Base-by-base conservation (phyloP, 2,888 invertebrate species). In the Steinernema hermaphroditum region DNA sequence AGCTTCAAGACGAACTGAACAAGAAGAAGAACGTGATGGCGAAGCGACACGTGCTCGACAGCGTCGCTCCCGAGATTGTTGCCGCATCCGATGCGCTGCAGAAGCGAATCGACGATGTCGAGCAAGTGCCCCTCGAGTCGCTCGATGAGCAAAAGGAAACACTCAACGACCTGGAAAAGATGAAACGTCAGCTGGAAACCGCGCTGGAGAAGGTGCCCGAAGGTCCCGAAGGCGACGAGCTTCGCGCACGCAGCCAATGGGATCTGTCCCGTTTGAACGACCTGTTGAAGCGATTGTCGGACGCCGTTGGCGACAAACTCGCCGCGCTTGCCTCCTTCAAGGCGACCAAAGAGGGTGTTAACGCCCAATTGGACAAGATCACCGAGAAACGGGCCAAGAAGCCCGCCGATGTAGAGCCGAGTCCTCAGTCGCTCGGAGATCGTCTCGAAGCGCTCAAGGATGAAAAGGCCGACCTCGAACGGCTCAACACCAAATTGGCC, bases 321-420 rank as follows among this genome's bases (percentile, higher is more conserved):
- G 78, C 78, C 49, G 78, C 80, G 70, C 77, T 78, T 70, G 80
- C 78, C 34, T 75, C 78, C 22, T 79, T 78, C 76, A 77, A 76
- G 34, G 77, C 78, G 9, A 75, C 77, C 68, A 78, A 77, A 71
- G 76, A 78, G 27, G 77, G 77, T 50, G 80, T 68, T 9, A 68
- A 72, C 22, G 72, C 62, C 37, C 62, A 72, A 54, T 43, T 72
- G 32, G 62, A 57, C 68, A 72, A 72, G 68, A 62, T 62, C 44
- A n/a, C n/a, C n/a, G n/a, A n/a, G 16, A 49, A 9, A 9, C 16
- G 6, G 49, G 43, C 43, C 43, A 19, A 49, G 16, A 62, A 62
- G 68, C 12, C 37, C 12, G 6, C 29, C 68, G 68, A 32, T 8
- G 68, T 12, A 24, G n/a, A 32, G 16, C 24, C 68, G 19, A 49